Evolutionary conservation across 2,797 vertebrate genomes (phyloP).

Genomic region (Mus minutoides): DNA sequence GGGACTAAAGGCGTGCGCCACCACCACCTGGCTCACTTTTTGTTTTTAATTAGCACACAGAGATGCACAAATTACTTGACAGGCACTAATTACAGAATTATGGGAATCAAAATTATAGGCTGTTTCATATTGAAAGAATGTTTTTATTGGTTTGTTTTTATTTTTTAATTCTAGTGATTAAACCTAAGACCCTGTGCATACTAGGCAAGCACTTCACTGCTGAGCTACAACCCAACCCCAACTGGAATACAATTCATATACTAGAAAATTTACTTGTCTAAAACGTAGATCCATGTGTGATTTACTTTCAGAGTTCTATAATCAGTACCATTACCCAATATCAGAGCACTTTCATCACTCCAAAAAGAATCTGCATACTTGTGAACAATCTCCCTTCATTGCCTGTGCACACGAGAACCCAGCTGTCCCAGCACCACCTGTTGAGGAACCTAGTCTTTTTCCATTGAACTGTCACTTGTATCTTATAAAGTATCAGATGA

Average conservation of each 20-base stretch:
- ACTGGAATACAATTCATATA: not conserved
- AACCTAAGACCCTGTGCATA: not conserved
- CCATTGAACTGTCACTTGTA: not conserved
- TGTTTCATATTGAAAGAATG: not conserved
- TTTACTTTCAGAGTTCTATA: not conserved
- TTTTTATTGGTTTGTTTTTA: not conserved
- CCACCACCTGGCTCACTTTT: too few species aligned
- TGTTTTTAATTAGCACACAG: slow-evolving; percentile 51
- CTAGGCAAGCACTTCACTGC: not conserved
- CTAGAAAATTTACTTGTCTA: slow-evolving; percentile 15
- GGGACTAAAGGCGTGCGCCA: too few species aligned
- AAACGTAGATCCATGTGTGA: not conserved
- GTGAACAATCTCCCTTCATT: not conserved
- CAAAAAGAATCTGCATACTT: not conserved
- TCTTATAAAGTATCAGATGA: not conserved
- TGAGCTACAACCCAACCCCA: not conserved
- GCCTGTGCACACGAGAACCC: not conserved
- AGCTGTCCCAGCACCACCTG: not conserved
- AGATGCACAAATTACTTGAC: slow-evolving; percentile 47
- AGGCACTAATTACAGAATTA: slow-evolving; percentile 32
- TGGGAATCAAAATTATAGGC: slow-evolving; percentile 34
- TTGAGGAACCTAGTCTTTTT: not conserved
- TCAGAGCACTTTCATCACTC: not conserved
- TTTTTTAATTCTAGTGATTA: not conserved
- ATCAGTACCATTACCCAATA: not conserved